These are phyloP conservation scores for Hozukius guyotensis DNA, from an alignment of 2,797 vertebrate species.

Conservation along the genomic window DNA sequence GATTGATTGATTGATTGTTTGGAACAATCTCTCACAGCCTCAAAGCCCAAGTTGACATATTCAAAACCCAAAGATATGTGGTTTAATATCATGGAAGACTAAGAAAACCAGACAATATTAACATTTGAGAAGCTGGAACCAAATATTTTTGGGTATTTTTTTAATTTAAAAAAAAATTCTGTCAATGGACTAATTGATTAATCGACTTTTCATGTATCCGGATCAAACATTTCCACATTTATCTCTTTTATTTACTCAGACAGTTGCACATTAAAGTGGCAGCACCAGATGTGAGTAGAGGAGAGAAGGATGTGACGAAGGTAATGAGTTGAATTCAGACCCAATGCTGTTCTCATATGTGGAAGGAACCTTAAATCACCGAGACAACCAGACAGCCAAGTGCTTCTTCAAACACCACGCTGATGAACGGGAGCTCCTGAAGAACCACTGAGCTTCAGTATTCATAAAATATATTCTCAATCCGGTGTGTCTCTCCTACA, in stretches of 20 bases:
- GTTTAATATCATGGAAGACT: no score
- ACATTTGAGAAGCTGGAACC: not conserved
- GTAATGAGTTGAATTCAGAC: slow-evolving; percentile 14
- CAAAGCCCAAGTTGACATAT: not conserved
- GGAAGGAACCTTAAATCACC: slow-evolving; percentile 27
- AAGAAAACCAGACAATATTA: not conserved
- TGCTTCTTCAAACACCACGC: slow-evolving; percentile 7
- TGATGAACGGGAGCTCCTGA: slow-evolving; percentile 14
- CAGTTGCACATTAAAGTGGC: not conserved
- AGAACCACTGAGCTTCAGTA: slow-evolving; percentile 10
- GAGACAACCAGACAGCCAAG: slow-evolving; percentile 12
- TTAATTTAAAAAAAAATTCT: no score
- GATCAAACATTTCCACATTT: not conserved
- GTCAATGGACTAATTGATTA: not conserved
- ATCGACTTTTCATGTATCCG: not conserved
- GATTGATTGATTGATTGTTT: not conserved
- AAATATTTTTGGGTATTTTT: not conserved
- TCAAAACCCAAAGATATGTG: not conserved
- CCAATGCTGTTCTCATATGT: not conserved
- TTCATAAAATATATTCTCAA: slow-evolving; percentile 29
- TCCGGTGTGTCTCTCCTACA: not conserved
- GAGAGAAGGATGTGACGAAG: slow-evolving; percentile 12
- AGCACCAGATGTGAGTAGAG: not conserved
- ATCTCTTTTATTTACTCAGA: not conserved
- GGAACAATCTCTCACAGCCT: not conserved